Evolutionary conservation across 2,888 invertebrate species (phyloP).

Genomic region (Leucozona laternaria): DNA sequence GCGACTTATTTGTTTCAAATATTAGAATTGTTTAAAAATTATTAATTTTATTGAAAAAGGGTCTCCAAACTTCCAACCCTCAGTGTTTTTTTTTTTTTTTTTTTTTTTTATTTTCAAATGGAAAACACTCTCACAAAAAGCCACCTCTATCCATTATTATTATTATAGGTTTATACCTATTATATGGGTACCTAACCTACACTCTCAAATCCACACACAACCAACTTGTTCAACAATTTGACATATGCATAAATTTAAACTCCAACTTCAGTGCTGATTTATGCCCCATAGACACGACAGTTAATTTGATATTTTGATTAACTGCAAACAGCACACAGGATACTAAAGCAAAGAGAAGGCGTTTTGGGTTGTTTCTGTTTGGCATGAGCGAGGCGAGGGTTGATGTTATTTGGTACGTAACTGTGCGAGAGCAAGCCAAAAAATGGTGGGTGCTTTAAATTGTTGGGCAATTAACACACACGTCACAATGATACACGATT

Average conservation of each 20-base stretch:
- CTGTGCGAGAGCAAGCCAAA: not conserved
- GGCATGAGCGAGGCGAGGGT: conserved; percentile 23
- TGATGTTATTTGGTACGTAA: not conserved
- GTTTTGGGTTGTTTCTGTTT: conserved; percentile 5
- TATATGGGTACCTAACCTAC: not conserved
- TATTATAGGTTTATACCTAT: not conserved
- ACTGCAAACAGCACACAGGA: conserved; percentile 79
- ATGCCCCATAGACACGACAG: conserved; percentile 83
- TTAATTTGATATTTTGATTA: conserved; percentile 84
- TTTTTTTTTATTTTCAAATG: conserved; percentile 8
- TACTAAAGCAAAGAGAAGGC: conserved; percentile 54
- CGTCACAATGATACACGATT: conserved; percentile 61
- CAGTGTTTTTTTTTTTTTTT: not conserved
- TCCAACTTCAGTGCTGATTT: conserved; percentile 80
- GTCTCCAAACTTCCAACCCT: conserved; percentile 2
- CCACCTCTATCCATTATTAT: conserved; percentile 11
- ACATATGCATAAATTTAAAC: conserved; percentile 79
- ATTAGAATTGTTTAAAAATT: too few relatives aligned
- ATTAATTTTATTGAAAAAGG: not conserved
- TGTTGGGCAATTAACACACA: conserved; percentile 77
- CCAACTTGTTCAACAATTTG: conserved; percentile 75
- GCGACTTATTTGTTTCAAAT: too few relatives aligned
- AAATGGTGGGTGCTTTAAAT: conserved; percentile 58
- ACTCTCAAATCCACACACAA: conserved; percentile 43
- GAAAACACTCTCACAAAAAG: conserved; percentile 8